A percentile compares a stretch with the other conserved stretches of the same genome.
Evolutionary conservation across 2,113 vertebrate species (phyloP).

Genomic region (Chaenocephalus aceratus): DNA sequence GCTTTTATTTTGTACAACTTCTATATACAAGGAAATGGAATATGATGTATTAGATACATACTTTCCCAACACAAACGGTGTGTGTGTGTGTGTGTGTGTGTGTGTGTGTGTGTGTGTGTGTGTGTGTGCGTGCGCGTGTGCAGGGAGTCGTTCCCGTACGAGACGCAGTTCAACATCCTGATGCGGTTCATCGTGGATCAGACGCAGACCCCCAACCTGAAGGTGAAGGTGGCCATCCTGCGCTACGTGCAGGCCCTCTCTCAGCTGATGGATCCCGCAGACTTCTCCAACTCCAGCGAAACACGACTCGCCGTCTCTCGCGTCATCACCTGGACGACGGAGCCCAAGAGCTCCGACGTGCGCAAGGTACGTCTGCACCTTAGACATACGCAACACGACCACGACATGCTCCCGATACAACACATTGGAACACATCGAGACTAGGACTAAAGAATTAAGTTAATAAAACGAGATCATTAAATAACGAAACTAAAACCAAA

Average conservation of each 20-base stretch:
- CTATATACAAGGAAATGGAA: too few relatives aligned
- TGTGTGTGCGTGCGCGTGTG: too few relatives aligned
- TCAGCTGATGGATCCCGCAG: slow-evolving; percentile 96
- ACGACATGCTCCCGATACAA: too few relatives aligned
- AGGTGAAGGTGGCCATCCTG: slow-evolving; percentile 98
- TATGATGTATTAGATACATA: too few relatives aligned
- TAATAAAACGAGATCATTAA: too few relatives aligned
- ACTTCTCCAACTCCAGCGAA: slow-evolving; percentile 98
- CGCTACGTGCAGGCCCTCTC: slow-evolving; percentile 97
- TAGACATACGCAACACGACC: not conserved
- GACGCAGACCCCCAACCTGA: slow-evolving; percentile 98
- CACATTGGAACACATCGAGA: too few relatives aligned
- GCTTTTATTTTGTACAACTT: too few relatives aligned
- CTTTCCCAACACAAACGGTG: too few relatives aligned
- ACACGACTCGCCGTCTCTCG: slow-evolving; percentile 97
- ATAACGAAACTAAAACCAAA: too few relatives aligned
- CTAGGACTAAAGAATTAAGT: too few relatives aligned
- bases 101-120: not conserved
- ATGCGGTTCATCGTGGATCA: slow-evolving; percentile 99
- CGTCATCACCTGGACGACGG: slow-evolving; percentile 99
- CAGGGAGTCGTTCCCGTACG: slow-evolving; percentile 98
- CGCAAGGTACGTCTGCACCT: slow-evolving; percentile 88
- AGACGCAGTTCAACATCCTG: slow-evolving; percentile 98
- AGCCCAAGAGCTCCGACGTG: slow-evolving; percentile 99
- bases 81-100: slow-evolving; percentile 28